Conservation (phyloP, 2,888 invertebrate genomes). For the Spodoptera picta region DNA sequence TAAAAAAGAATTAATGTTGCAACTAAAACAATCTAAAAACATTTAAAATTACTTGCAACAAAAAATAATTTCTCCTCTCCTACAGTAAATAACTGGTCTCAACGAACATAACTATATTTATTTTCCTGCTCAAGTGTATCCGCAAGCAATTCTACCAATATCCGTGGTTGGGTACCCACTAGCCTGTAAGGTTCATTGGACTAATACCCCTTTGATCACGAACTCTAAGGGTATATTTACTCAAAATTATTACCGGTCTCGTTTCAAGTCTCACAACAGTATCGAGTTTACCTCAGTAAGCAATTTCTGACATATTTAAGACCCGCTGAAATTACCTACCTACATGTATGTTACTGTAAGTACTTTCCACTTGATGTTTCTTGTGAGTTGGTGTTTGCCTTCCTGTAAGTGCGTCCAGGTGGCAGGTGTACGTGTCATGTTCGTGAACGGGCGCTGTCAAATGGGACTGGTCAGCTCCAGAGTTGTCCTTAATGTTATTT, state of each 20-base stretch:
- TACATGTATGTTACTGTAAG: not conserved
- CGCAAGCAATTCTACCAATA: slow-evolving; percentile 15
- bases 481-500: too few species aligned
- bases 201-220: slow-evolving; percentile 63
- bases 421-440: too few species aligned
- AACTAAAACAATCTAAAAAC: too few species aligned
- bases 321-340: slow-evolving; percentile 1
- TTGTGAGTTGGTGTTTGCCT: too few species aligned
- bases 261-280: slow-evolving; percentile 21
- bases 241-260: slow-evolving; percentile 56
- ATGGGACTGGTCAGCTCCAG: too few species aligned
- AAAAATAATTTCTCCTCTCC: too few species aligned
- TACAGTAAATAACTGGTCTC: too few species aligned
- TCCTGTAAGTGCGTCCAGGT: too few species aligned
- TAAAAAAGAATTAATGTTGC: too few species aligned
- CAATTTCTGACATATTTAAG: slow-evolving; percentile 45
- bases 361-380: too few species aligned
- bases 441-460: too few species aligned
- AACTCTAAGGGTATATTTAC: slow-evolving; percentile 48
- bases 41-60: too few species aligned
- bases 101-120: not conserved
- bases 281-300: slow-evolving; percentile 45
- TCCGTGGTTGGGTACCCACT: slow-evolving; percentile 13
- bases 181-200: slow-evolving; percentile 51
- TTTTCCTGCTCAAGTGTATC: not conserved